Conservation (phyloP, 2,888 invertebrate genomes). For the Mamestra brassicae region DNA sequence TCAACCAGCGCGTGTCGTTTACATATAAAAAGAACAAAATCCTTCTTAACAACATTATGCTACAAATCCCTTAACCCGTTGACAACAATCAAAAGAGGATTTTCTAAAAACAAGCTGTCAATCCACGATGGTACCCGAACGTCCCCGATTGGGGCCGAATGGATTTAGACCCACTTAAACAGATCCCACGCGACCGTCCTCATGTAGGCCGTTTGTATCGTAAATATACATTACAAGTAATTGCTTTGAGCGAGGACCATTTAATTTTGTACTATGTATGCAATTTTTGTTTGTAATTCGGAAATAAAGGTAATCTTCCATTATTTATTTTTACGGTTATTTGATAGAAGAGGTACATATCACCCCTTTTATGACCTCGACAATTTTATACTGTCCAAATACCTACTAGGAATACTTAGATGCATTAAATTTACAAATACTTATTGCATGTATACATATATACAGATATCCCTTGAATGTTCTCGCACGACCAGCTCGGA, state of each 20-base stretch:
- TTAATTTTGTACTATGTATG: conserved; percentile 45
- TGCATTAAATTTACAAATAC: too few relatives aligned
- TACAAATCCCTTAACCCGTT: conserved; percentile 33
- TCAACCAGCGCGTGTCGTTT: conserved; percentile 16
- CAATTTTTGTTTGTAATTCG: conserved; percentile 22
- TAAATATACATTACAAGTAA: conserved; percentile 67
- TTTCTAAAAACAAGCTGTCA: conserved; percentile 35
- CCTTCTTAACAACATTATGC: conserved; percentile 7
- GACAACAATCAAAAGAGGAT: conserved; percentile 32
- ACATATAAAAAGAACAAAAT: conserved; percentile 40
- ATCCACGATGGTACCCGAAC: conserved; percentile 40
- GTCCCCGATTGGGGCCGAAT: conserved; percentile 29
- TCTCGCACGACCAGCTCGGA: too few relatives aligned
- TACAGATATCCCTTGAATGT: too few relatives aligned
- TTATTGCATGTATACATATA: too few relatives aligned
- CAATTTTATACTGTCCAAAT: too few relatives aligned
- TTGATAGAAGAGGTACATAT: neutral
- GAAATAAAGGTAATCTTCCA: conserved; percentile 14
- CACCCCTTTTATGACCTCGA: neutral
- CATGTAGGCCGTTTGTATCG: conserved; percentile 45
- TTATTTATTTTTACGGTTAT: conserved; percentile 11
- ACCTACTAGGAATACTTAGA: too few relatives aligned
- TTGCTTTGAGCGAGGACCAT: conserved; percentile 32
- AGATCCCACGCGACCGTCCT: conserved; percentile 31
- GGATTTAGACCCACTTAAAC: conserved; percentile 49